A percentile compares a stretch with the other conserved stretches of the same genome.
Evolutionary conservation across 2,888 invertebrate genomes (phyloP).

Genomic region (Ophion ventricosus): DNA sequence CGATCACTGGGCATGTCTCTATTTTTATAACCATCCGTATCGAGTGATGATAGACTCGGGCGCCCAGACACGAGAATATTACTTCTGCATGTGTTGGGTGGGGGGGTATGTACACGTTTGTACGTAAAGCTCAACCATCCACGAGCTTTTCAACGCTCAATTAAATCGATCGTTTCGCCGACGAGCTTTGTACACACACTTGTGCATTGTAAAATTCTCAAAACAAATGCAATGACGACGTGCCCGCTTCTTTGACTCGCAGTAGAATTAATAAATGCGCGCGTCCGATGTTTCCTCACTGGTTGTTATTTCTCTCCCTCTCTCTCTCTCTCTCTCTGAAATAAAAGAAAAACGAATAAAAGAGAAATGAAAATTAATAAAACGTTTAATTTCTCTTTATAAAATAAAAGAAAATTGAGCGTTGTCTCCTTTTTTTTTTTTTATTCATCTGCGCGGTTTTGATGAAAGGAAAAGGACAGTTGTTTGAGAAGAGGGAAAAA

Average conservation of each 20-base stretch:
- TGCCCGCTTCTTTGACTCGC: not conserved
- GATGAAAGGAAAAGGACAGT: not conserved
- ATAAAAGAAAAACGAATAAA: no score
- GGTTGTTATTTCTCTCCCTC: not conserved
- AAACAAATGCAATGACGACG: not conserved
- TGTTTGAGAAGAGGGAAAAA: not conserved
- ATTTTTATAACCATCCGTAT: slow-evolving; percentile 58
- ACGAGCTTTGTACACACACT: slow-evolving; percentile 14
- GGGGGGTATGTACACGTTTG: not conserved
- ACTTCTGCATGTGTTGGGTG: slow-evolving; percentile 40
- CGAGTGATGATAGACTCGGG: slow-evolving; percentile 44
- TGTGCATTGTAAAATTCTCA: not conserved
- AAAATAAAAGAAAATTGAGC: not conserved
- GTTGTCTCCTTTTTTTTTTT: not conserved
- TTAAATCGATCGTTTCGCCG: slow-evolving; percentile 66
- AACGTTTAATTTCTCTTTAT: no score
- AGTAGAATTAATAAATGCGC: not conserved
- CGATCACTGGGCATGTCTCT: slow-evolving; percentile 54
- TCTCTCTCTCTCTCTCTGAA: no score
- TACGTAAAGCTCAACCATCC: slow-evolving; percentile 58
- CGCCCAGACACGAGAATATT: slow-evolving; percentile 32
- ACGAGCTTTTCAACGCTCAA: slow-evolving; percentile 55
- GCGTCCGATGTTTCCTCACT: not conserved
- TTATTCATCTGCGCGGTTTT: not conserved
- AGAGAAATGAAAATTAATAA: no score